Percentiles rank a stretch among this genome's conserved stretches.
These are phyloP conservation scores for Napeogenes sylphis DNA, from an alignment of 2,888 invertebrate species.

Conservation along the genomic window DNA sequence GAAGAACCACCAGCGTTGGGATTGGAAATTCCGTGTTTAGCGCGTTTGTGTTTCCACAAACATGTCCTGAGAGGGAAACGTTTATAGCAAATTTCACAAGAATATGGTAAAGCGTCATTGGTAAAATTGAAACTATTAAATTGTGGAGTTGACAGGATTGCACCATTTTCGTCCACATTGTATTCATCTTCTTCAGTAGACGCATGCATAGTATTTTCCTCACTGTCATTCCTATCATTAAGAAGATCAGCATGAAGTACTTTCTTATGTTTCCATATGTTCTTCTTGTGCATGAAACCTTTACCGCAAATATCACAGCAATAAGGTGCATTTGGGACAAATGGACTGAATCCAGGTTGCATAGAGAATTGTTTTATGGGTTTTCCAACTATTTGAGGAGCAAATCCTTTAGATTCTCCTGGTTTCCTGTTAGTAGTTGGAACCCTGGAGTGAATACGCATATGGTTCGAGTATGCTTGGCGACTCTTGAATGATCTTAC, in stretches of 20 bases:
- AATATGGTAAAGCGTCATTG: slow-evolving; percentile 56
- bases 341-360: slow-evolving; percentile 56
- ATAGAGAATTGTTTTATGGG: slow-evolving; percentile 61
- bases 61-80: slow-evolving; percentile 68
- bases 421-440: slow-evolving; percentile 72
- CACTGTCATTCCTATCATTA: slow-evolving; percentile 67
- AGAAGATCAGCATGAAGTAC: slow-evolving; percentile 71
- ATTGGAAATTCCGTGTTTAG: slow-evolving; percentile 70
- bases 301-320: slow-evolving; percentile 82
- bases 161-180: slow-evolving; percentile 66
- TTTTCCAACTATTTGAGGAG: slow-evolving; percentile 67
- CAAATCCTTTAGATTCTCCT: slow-evolving; percentile 57
- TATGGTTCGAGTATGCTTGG: slow-evolving; percentile 75
- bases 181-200: slow-evolving; percentile 74
- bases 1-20: slow-evolving; percentile 43
- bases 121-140: slow-evolving; percentile 72
- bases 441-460: slow-evolving; percentile 74
- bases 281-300: slow-evolving; percentile 76
- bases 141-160: slow-evolving; percentile 66
- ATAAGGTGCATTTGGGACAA: slow-evolving; percentile 72
- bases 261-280: slow-evolving; percentile 76
- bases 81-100: slow-evolving; percentile 70
- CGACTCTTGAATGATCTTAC: slow-evolving; percentile 78
- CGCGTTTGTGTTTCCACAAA: slow-evolving; percentile 73
- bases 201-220: slow-evolving; percentile 72